Percentiles rank a stretch among this genome's conserved stretches.
Evolutionary conservation across 1,140 invertebrate genomes (phyloP).

Genomic region (Tetragnatha versicolor): DNA sequence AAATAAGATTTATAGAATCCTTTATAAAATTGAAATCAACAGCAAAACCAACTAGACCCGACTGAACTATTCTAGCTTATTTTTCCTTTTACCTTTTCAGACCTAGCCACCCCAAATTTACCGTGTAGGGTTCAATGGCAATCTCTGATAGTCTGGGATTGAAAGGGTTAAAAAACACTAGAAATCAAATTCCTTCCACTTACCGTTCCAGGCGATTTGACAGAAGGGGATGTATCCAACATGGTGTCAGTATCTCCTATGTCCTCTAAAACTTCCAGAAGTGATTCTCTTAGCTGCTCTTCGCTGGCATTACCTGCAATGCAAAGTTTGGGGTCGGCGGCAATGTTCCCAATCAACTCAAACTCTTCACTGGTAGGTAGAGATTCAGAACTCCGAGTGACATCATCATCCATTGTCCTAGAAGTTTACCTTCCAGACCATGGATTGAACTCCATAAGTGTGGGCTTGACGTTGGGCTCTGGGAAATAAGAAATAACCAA

Average conservation of each 20-base stretch:
- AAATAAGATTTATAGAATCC: no score
- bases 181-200: no score
- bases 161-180: no score
- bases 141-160: no score
- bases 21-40: no score
- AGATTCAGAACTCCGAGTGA: slow-evolving; percentile 49
- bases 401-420: slow-evolving; percentile 50
- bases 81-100: no score
- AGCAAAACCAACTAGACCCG: no score
- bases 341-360: slow-evolving; percentile 36
- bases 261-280: slow-evolving; percentile 38
- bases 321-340: slow-evolving; percentile 32
- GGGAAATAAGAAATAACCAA: background rate
- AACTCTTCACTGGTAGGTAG: slow-evolving; percentile 51
- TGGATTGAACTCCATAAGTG: background rate
- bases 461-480: background rate
- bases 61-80: no score
- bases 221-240: slow-evolving; percentile 20
- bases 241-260: slow-evolving; percentile 37
- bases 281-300: slow-evolving; percentile 32
- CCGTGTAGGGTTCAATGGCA: no score
- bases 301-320: slow-evolving; percentile 27
- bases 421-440: background rate
- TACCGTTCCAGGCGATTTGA: background rate
- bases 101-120: no score